Percentiles rank a stretch among this genome's conserved stretches.
These are phyloP conservation scores for Istiophorus platypterus DNA, from an alignment of 2,113 vertebrate genomes.

Conservation along the genomic window DNA sequence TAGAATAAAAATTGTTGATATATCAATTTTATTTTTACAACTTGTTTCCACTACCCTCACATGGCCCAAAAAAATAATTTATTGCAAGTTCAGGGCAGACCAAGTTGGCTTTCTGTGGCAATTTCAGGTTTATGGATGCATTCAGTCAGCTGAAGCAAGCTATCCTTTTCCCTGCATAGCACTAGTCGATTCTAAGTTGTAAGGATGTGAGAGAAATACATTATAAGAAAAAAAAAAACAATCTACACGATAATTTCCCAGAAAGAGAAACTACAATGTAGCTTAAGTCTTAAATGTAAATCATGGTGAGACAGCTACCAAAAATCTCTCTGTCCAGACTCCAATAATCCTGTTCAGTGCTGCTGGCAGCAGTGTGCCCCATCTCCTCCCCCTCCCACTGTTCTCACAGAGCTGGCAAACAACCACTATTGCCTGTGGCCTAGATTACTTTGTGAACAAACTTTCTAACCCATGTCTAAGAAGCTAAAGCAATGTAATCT, in stretches of 20 bases:
- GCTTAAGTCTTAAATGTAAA: conserved; percentile 54
- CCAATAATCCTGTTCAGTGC: conserved; percentile 54
- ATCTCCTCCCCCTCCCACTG: conserved; percentile 60
- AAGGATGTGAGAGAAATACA: background rate
- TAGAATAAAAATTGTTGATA: background rate
- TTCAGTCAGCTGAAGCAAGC: conserved; percentile 3
- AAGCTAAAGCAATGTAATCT: conserved; percentile 54
- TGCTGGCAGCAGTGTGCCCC: conserved; percentile 57
- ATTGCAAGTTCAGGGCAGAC: conserved; percentile 10
- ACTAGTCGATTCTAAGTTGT: background rate
- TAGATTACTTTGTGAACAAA: conserved; percentile 66
- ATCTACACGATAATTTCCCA: conserved; percentile 16
- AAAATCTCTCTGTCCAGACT: conserved; percentile 60
- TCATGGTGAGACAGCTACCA: conserved; percentile 34
- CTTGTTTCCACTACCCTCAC: background rate
- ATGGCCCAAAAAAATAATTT: background rate
- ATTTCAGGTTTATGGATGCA: conserved; percentile 26
- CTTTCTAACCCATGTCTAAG: conserved; percentile 52
- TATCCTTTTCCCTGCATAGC: background rate
- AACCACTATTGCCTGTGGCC: conserved; percentile 65
- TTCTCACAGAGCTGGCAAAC: conserved; percentile 57
- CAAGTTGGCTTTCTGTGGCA: conserved; percentile 9
- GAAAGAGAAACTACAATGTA: conserved; percentile 25
- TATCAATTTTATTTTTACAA: background rate
- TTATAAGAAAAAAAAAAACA: background rate